Evolutionary conservation across 2,113 vertebrate species (phyloP).

Genomic region (Gobius niger): DNA sequence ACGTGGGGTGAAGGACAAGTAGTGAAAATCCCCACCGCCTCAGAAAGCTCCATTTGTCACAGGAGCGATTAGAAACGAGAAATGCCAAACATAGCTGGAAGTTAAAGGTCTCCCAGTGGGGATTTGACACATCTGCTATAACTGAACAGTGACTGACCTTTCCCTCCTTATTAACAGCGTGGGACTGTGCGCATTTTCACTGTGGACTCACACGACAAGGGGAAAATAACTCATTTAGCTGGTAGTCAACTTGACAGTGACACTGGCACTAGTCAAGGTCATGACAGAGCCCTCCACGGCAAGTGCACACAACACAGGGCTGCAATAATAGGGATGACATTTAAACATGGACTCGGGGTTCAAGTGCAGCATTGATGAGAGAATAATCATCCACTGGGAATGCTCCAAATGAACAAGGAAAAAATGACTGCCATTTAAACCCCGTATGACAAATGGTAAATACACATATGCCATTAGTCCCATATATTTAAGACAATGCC

Average conservation of each 20-base stretch:
- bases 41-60: constrained; percentile 78
- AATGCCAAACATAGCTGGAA: constrained; percentile 83
- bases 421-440: background rate
- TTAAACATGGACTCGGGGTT: constrained; percentile 42
- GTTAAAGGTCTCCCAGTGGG: constrained; percentile 83
- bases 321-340: constrained; percentile 66
- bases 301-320: constrained; percentile 13
- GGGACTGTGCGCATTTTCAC: constrained; percentile 65
- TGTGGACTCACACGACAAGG: constrained; percentile 33
- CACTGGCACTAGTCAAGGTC: constrained; percentile 47
- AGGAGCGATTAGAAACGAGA: constrained; percentile 77
- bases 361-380: constrained; percentile 15
- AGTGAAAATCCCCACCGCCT: constrained; percentile 60
- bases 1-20: constrained; percentile 22
- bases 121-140: constrained; percentile 79
- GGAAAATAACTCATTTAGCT: constrained; percentile 59
- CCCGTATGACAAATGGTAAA: background rate
- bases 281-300: constrained; percentile 28
- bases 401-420: constrained; percentile 16
- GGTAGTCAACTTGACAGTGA: constrained; percentile 62
- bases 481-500: background rate
- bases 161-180: constrained; percentile 77
- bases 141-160: constrained; percentile 81
- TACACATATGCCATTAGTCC: background rate
- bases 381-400: constrained; percentile 42